phyloP scores from a whole-genome alignment of 64 coral and sea anemone species.

The Anthopleura sola region DNA sequence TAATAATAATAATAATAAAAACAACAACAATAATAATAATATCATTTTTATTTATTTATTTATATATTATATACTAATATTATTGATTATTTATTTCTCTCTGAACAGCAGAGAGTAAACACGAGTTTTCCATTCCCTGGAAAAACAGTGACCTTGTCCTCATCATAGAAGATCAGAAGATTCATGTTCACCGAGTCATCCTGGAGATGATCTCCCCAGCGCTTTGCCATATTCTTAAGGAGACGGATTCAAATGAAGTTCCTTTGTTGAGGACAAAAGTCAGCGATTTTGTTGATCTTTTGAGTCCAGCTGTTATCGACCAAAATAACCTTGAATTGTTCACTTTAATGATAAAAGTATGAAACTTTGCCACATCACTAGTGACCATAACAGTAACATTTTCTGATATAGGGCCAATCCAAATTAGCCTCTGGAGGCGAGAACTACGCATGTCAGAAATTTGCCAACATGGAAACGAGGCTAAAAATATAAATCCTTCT shows the following conservation, averaged over 20 bases:
- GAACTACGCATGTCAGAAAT: slow-evolving; percentile 42
- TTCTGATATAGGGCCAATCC: slow-evolving; percentile 61
- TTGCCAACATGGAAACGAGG: slow-evolving; percentile 57
- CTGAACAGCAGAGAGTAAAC: not conserved
- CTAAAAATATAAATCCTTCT: slow-evolving; percentile 37
- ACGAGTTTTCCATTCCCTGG: not conserved
- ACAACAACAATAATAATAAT: too few species aligned
- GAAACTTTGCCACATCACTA: slow-evolving; percentile 47
- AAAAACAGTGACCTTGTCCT: not conserved
- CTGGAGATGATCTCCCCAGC: not conserved
- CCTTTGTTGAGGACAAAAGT: not conserved
- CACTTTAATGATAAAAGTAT: slow-evolving; percentile 60
- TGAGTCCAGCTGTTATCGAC: slow-evolving; percentile 8
- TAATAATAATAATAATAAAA: too few species aligned
- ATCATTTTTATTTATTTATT: too few species aligned
- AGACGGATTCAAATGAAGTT: not conserved
- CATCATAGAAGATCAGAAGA: not conserved
- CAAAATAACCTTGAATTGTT: slow-evolving; percentile 1
- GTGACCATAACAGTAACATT: slow-evolving; percentile 27
- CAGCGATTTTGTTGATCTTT: not conserved
- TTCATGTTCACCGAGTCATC: not conserved
- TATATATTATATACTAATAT: too few species aligned
- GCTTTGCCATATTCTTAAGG: too few species aligned
- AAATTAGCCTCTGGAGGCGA: slow-evolving; percentile 47
- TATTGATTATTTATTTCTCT: too few species aligned